phyloP scores from a whole-genome alignment of 2,888 invertebrate species.

The Falcaria lacertinaria region DNA sequence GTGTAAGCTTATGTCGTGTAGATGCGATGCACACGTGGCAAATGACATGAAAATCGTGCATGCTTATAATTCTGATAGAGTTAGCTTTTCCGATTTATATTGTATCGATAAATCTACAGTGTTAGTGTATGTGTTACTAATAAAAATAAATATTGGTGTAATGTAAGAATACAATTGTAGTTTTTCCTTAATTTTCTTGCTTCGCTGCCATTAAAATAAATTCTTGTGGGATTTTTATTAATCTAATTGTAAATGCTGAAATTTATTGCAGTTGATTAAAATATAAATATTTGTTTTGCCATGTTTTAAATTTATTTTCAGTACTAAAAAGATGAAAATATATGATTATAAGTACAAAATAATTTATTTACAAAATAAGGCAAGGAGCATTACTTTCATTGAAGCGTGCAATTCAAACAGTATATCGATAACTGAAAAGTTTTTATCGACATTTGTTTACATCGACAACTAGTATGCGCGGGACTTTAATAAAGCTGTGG shows the following conservation, averaged over 20 bases:
- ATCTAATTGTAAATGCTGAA: no score
- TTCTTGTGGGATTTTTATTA: no score
- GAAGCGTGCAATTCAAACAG: background rate
- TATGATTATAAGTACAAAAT: no score
- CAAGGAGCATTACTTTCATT: no score
- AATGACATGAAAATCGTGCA: conserved; percentile 74
- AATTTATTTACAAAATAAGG: no score
- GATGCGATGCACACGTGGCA: conserved; percentile 70
- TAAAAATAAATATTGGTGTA: background rate
- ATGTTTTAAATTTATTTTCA: no score
- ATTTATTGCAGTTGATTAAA: no score
- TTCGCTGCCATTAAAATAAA: no score
- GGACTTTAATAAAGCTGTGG: conserved; percentile 35
- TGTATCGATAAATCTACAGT: conserved; percentile 21
- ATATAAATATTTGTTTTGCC: no score
- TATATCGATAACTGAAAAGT: conserved; percentile 1
- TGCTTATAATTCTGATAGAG: conserved; percentile 46
- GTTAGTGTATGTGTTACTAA: conserved; percentile 1
- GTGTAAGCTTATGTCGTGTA: conserved; percentile 66
- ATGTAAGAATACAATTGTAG: no score
- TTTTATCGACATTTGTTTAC: conserved; percentile 12
- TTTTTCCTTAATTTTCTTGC: no score
- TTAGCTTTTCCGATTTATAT: conserved; percentile 13
- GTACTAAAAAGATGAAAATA: no score
- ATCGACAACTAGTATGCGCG: conserved; percentile 18